Base-by-base conservation (phyloP, 2,888 invertebrate species). In the Campaea margaritaria region DNA sequence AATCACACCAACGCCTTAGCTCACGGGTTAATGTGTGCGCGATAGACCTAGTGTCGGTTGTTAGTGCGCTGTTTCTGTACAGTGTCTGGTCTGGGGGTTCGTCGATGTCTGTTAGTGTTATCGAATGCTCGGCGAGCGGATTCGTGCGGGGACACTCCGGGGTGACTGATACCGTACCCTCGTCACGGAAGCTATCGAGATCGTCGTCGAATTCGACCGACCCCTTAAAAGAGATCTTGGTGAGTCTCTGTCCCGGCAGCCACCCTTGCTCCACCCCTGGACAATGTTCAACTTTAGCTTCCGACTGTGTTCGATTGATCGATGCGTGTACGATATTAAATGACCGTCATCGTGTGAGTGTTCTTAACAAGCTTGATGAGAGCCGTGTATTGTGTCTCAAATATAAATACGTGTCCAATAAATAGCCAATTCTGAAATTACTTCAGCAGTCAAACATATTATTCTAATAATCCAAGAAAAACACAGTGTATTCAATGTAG, bases 181-280 rank as follows among this genome's bases (percentile, higher is more conserved):
- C 86, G 68, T 87, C 82, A 82, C 82, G 81, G 91, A 82, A 82
- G 91, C 82, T 90, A 91, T 91, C 88, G 85, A 86, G 90, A 89
- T 88, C 91, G 79, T 91, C 91, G 86, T 91, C 89, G 84, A 90
- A 90, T 82, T 87, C 89, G 83, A 89, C 84, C 53, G 89, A 85
- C 76, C 88, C 89, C 79, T 85, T 90, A 87, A 91, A 92, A 70
- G 91, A 91, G 79, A 92, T 90, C 85, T 85, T 91, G 83, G 91
- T 88, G 77, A 93, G 85, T 81, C 93, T 88, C 82, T 92, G 93
- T 79, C 93, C 93, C 63, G 92, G 93, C 81, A 92, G 89, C 93
- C 93, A 92, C 81, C 91, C 91, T 75, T 87, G 90, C 78, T 87
- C 85, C 81, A 83, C 86, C 79, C 91, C 92, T 93, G 86, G 77